Evolutionary conservation across 2,113 vertebrate genomes (phyloP), one percentile per base, ranked within the genome.

Genomic region (Sapayoa aenigma): DNA sequence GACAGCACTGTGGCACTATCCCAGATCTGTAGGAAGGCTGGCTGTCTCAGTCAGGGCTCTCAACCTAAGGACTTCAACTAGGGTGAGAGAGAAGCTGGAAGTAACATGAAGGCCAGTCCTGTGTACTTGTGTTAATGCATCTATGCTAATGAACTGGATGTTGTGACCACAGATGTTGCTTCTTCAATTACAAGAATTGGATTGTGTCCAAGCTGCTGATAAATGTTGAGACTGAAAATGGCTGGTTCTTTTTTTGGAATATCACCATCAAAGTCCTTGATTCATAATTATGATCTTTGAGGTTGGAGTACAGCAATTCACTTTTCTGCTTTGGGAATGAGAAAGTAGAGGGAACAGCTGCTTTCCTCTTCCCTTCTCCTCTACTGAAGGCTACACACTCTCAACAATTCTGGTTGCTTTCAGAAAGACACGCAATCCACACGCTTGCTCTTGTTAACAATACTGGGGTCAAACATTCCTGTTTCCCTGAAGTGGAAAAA

Each of bases 201-300:
- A 83, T 50, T 73, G 24, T 58, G 53, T 89, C 89, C 93, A 96
- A 93, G 62, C 7, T 93, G 62, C 81, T 87, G 87, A 79, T 91
- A 95, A 85, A 62, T 91, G 71, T 89, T 73, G 87, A 85, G 93
- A 75, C 78, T 87, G 78, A 93, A 97, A 95, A 93, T 2, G 59
- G 46, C 50, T 90, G 44, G n/a, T 91, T 93, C 50, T 93, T 95
- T 90, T 95, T 96, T 95, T 95, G 89, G 87, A 81, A 93, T 91
- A 85, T 95, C 59, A 74, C 91, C 42, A 88, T 83, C 42, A 62
- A 90, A 94, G 71, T 93, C 79, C 75, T 95, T 95, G 90, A 91
- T 77, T 90, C 39, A 31, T 95, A 94, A 95, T 93, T 95, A 73
- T 1, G 0, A 84, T 84, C 80, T 73, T 96, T 65, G 80, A 91